These are phyloP conservation scores for Microctenopoma steveboyesi DNA, from an alignment of 2,797 vertebrate genomes.

Conservation along the genomic window DNA sequence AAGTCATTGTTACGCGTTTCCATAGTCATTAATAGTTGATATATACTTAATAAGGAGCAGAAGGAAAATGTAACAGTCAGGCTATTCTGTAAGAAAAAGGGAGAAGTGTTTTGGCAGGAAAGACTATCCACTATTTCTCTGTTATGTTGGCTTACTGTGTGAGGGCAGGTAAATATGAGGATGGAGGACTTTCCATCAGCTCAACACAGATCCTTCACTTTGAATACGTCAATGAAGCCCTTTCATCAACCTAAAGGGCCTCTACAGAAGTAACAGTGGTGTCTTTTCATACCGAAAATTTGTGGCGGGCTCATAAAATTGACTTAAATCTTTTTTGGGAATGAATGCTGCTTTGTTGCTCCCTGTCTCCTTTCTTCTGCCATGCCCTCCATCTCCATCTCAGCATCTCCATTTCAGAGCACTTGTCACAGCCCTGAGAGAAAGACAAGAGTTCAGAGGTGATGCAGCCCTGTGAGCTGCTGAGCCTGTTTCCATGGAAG, in stretches of 20 bases:
- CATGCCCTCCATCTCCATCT: conserved; percentile 62
- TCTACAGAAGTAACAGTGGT: conserved; percentile 52
- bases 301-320: conserved; percentile 70
- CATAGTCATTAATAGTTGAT: conserved; percentile 73
- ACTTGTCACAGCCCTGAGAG: conserved; percentile 75
- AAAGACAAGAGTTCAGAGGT: conserved; percentile 83
- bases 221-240: conserved; percentile 58
- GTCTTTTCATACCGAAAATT: conserved; percentile 65
- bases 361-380: conserved; percentile 46
- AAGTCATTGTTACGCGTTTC: conserved; percentile 75
- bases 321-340: conserved; percentile 64
- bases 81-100: conserved; percentile 49
- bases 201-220: conserved; percentile 77
- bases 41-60: conserved; percentile 71
- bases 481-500: conserved; percentile 80
- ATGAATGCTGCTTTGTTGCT: conserved; percentile 70
- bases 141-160: conserved; percentile 38
- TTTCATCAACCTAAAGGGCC: conserved; percentile 77
- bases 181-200: conserved; percentile 56
- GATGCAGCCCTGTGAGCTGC: conserved; percentile 67
- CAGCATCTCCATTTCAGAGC: conserved; percentile 67
- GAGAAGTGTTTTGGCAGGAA: conserved; percentile 45
- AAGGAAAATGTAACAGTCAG: conserved; percentile 57
- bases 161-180: conserved; percentile 52
- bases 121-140: conserved; percentile 30